Evolutionary conservation across 2,888 invertebrate genomes (phyloP), one percentile per base, ranked within the genome.

Genomic region (Oeneis ivallda): DNA sequence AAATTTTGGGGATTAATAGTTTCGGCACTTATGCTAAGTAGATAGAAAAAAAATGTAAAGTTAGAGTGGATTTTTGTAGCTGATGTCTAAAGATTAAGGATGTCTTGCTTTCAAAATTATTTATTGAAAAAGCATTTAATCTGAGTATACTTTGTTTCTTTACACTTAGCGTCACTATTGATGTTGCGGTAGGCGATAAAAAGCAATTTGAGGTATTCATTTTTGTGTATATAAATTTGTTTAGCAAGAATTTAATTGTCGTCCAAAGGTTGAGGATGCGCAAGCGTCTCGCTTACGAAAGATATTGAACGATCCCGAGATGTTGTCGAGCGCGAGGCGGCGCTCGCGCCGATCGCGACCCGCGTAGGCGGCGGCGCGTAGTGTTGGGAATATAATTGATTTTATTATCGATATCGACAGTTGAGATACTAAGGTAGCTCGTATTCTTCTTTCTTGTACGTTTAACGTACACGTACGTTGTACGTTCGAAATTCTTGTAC

Each of bases 221-320:
- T 75, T 77, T 80, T 70, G 64, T 69, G 56, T 60, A 41, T 39
- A 68, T 73, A 69, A 70, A 72, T 74, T 70, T 69, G 66, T 71
- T 66, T 66, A 39, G 70, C 62, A 69, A 67, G 65, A 61, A 32
- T 53, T 69, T 67, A 70, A 65, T 64, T 69, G 57, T 69, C 69
- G 71, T 73, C 79, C 78, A 81, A 87, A 87, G 85, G 87, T 89
- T 87, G 83, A 75, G 76, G 79, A 85, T 70, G 71, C 80, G 76
- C 73, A 76, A 74, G 81, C 72, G 74, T 64, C 74, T 79, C 39
- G 71, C 76, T 88, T 86, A 87, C 85, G 81, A 87, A 87, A 89
- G 86, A 86, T 88, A 88, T 89, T 85, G 86, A 86, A 82, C 87
- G 88, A 84, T 85, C 79, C 82, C 80, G 83, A 79, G 85, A 85